Base-by-base conservation (phyloP, 2,797 vertebrate species). In the Urophycis tenuis region DNA sequence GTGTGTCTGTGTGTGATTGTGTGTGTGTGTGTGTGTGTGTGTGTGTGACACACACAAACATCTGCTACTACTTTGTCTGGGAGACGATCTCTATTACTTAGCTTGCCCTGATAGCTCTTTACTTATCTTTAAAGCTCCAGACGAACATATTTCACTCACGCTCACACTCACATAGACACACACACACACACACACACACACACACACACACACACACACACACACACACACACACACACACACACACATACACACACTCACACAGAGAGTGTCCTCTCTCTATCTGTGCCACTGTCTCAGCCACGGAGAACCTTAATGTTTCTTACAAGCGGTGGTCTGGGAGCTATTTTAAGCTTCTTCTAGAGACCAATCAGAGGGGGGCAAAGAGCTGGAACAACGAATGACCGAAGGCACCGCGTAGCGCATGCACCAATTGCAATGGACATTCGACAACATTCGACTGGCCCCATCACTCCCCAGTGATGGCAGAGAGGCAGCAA, bases 31-130 rank as follows among this genome's bases (percentile, higher is more conserved):
- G 41, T 77, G 35, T 73, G 32, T 73, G 39, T 75, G 60, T 75
- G 17, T 76, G 17, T 72, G 22, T 76, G 36, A 31, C 29, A 71
- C 76, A 77, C 17, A 19, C 41, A 39, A 9, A 39, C 36, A 64
- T 78, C 77, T 74, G 73, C 25, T 78, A 34, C 22, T 70, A 74
- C 73, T 78, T 74, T 64, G 53, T 74, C 25, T 69, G 29, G 72
- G 36, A 70, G 64, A 69, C 73, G 71, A 74, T 74, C 60, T 49
- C 29, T 74, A 64, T 69, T 78, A 74, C 74, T 69, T 69, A 74
- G 39, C 10, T 67, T 29, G 60, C 25, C 36, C 72, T 78, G 74
- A 74, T 78, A 64, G 35, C 17, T 70, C 64, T 70, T n/a, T 74
- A 33, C 64, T 78, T 74, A 74, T 30, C 29, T n/a, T 78, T 49